These are phyloP conservation scores for Chionoecetes opilio DNA, from an alignment of 1,140 invertebrate species.

Conservation along the genomic window DNA sequence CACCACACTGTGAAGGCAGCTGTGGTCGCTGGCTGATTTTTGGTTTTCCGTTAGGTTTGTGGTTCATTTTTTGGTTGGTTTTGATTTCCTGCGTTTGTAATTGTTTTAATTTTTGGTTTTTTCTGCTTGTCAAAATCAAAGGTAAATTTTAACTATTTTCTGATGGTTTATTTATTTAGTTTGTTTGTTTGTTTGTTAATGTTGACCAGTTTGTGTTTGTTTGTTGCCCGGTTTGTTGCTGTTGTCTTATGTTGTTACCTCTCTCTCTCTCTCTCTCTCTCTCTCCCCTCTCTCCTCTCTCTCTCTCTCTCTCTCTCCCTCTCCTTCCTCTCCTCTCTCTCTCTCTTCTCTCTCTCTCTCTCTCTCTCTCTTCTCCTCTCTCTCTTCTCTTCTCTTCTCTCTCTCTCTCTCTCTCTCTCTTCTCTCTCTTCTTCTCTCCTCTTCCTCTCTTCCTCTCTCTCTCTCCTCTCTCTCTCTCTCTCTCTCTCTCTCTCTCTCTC, in stretches of 20 bases:
- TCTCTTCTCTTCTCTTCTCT: background rate
- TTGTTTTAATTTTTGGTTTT: no score
- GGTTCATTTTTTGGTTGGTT: no score
- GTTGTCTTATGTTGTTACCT: background rate
- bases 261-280: background rate
- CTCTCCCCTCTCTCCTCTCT: background rate
- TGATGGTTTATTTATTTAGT: no score
- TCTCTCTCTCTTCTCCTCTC: background rate
- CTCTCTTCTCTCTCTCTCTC: background rate
- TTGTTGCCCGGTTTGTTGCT: background rate
- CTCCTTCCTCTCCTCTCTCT: background rate
- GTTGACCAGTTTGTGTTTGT: no score
- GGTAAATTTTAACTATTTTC: no score
- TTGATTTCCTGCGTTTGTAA: no score
- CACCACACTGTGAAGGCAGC: no score
- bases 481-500: constrained; percentile 53
- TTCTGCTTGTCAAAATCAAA: no score
- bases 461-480: constrained; percentile 53
- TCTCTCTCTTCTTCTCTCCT: background rate
- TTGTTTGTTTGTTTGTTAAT: no score
- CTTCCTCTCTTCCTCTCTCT: no score
- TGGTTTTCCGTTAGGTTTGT: no score
- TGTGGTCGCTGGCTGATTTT: no score
- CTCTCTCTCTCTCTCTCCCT: background rate
- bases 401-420: background rate